Evolutionary conservation across 2,888 invertebrate species (phyloP).

Genomic region (Pheosia tremula): DNA sequence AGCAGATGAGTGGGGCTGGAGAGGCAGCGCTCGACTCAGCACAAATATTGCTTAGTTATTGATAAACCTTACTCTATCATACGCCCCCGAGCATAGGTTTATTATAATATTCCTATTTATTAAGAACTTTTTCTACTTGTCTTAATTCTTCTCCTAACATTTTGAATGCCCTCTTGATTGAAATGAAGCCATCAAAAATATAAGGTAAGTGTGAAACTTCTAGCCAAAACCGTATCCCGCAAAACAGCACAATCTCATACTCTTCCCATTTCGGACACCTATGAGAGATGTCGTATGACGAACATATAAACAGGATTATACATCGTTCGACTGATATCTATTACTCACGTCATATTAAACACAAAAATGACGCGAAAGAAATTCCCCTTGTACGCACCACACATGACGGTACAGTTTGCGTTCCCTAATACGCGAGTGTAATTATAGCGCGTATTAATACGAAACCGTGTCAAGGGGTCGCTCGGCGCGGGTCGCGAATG

Average conservation of each 20-base stretch:
- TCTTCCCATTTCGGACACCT: too few species aligned
- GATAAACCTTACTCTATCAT: background rate
- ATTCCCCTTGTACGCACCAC: background rate
- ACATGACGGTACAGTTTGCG: background rate
- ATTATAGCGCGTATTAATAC: conserved; percentile 9
- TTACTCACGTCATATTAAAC: background rate
- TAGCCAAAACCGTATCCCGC: too few species aligned
- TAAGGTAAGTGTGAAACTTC: too few species aligned
- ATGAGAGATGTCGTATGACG: too few species aligned
- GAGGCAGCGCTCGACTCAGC: background rate
- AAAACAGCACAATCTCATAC: too few species aligned
- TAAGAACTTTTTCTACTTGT: too few species aligned
- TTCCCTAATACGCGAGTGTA: background rate
- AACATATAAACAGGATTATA: too few species aligned
- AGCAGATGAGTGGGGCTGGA: background rate
- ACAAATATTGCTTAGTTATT: background rate
- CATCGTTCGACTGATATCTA: background rate
- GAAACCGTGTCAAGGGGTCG: conserved; percentile 9
- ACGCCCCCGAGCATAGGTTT: background rate
- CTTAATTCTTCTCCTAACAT: too few species aligned
- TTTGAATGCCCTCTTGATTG: too few species aligned
- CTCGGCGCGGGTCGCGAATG: background rate
- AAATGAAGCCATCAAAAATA: too few species aligned
- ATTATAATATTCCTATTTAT: background rate
- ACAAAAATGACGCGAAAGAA: background rate